A percentile compares a stretch with the other conserved stretches of the same genome.
Evolutionary conservation across 2,113 vertebrate species (phyloP).

Genomic region (Rhombomys opimus): DNA sequence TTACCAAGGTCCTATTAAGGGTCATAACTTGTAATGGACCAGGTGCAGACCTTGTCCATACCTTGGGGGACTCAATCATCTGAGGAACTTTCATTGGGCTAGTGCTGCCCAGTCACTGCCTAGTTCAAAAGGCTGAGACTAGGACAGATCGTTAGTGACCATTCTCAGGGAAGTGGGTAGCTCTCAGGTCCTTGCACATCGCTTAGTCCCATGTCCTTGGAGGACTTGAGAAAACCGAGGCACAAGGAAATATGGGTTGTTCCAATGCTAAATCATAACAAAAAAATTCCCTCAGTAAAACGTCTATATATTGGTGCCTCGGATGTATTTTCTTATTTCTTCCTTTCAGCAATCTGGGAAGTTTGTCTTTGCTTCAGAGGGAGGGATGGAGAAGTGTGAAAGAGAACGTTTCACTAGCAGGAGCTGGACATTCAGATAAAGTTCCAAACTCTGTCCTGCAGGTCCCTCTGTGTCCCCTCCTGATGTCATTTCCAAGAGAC

Average conservation of each 20-base stretch:
- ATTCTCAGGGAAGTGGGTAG: not conserved
- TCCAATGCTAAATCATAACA: constrained; percentile 3
- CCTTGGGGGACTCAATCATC: constrained; percentile 12
- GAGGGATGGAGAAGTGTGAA: not conserved
- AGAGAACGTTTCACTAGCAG: not conserved
- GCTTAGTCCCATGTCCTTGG: constrained; percentile 4
- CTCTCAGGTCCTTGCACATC: not conserved
- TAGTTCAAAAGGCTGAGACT: constrained; percentile 10
- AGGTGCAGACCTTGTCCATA: not conserved
- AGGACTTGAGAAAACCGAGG: not conserved
- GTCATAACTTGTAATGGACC: not conserved
- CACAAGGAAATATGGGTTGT: not conserved
- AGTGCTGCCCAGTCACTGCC: not conserved
- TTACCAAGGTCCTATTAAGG: not conserved
- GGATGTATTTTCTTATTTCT: constrained; percentile 10
- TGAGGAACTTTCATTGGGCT: not conserved
- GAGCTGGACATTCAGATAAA: not conserved
- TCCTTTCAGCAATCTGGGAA: not conserved
- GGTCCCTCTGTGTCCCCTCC: not conserved
- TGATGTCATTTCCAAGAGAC: not conserved
- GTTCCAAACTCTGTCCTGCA: not conserved
- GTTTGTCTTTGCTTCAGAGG: not conserved
- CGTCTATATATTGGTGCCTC: not conserved
- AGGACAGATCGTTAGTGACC: not conserved
- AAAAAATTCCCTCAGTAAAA: not conserved